A percentile compares a stretch with the other conserved stretches of the same genome.
phyloP scores from a whole-genome alignment of 1,140 invertebrate species.

The Pseudobourletiella spinata region DNA sequence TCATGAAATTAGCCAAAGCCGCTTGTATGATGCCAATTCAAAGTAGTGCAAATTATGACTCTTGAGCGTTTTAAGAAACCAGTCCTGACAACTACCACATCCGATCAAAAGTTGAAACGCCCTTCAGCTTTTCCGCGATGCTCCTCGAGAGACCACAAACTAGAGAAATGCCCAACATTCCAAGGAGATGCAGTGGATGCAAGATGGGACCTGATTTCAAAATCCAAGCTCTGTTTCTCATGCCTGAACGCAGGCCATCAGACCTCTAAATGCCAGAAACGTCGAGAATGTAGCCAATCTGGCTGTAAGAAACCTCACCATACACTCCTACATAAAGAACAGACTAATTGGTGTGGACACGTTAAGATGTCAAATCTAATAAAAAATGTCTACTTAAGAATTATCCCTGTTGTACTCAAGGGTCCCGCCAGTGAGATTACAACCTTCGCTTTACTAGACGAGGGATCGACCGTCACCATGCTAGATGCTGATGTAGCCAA shows the following conservation, averaged over 20 bases:
- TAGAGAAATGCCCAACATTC: neutral
- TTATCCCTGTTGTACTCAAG: neutral
- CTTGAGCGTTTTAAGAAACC: too few species aligned
- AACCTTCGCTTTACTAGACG: neutral
- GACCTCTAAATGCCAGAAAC: neutral
- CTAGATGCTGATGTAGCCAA: too few species aligned
- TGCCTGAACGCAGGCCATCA: neutral
- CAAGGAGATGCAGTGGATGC: neutral
- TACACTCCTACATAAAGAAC: neutral
- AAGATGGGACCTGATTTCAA: neutral
- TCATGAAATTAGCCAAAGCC: neutral
- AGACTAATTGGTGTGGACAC: too few species aligned
- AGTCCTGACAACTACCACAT: neutral
- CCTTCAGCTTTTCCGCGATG: too few species aligned
- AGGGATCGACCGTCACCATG: neutral
- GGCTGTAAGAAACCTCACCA: neutral
- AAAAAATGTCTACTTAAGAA: neutral
- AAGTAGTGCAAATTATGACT: too few species aligned
- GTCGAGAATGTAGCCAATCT: neutral
- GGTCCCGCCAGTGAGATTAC: neutral
- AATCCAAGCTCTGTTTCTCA: neutral
- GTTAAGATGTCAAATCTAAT: neutral
- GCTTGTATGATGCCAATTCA: too few species aligned
- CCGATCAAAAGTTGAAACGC: too few species aligned
- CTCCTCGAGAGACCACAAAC: neutral